These are phyloP conservation scores for Zaprionus capensis DNA, from an alignment of 1,140 invertebrate genomes.

Conservation along the genomic window DNA sequence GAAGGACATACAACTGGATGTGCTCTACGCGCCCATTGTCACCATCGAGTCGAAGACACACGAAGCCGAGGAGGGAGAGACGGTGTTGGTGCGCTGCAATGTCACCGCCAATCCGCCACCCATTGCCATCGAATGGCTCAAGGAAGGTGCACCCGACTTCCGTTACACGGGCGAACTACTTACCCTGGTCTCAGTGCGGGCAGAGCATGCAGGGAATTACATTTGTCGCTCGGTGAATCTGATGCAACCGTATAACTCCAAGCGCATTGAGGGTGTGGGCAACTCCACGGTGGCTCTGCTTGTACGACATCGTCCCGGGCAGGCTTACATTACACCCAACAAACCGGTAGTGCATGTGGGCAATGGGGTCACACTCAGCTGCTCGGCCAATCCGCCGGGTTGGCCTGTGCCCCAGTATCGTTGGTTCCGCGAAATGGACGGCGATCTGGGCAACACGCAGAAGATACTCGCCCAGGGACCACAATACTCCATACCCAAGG, in stretches of 20 bases:
- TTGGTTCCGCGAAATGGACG: constrained; percentile 92
- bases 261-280: constrained; percentile 88
- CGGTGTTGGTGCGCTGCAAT: constrained; percentile 92
- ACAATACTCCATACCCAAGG: constrained; percentile 93
- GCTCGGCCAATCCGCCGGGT: constrained; percentile 93
- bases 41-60: constrained; percentile 90
- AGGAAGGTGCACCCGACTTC: constrained; percentile 93
- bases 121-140: constrained; percentile 92
- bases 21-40: constrained; percentile 93
- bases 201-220: constrained; percentile 93
- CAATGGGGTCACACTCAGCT: constrained; percentile 92
- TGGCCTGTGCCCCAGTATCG: constrained; percentile 94
- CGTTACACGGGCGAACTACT: constrained; percentile 91
- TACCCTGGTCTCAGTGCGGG: constrained; percentile 89
- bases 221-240: constrained; percentile 93
- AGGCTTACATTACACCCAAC: constrained; percentile 92
- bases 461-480: constrained; percentile 89
- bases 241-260: constrained; percentile 88
- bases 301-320: constrained; percentile 93
- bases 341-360: constrained; percentile 94
- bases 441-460: constrained; percentile 85
- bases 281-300: constrained; percentile 91
- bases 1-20: constrained; percentile 91
- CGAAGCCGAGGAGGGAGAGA: constrained; percentile 93
- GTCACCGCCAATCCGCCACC: constrained; percentile 94